Percentiles rank a stretch among this genome's conserved stretches.
Evolutionary conservation across 2,797 vertebrate species (phyloP).

Genomic region (Lates japonicus): DNA sequence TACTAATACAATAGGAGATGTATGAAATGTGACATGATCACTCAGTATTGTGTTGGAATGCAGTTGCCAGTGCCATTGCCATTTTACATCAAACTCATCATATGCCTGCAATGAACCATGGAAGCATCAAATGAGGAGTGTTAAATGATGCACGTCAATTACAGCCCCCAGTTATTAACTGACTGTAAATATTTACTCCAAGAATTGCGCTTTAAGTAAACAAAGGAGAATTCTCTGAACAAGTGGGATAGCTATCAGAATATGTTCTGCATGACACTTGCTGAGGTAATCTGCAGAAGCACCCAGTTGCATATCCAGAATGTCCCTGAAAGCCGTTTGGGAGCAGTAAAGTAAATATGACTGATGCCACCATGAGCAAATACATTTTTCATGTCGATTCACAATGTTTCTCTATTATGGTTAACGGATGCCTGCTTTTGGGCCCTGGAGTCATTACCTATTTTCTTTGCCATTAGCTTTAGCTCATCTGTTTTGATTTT

Average conservation of each 20-base stretch:
- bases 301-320: slow-evolving; percentile 42
- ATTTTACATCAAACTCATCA: slow-evolving; percentile 69
- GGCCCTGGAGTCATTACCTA: slow-evolving; percentile 39
- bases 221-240: slow-evolving; percentile 48
- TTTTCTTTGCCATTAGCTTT: slow-evolving; percentile 54
- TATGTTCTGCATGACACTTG: slow-evolving; percentile 36
- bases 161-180: slow-evolving; percentile 71
- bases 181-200: slow-evolving; percentile 69
- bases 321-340: slow-evolving; percentile 27
- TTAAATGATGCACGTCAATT: slow-evolving; percentile 76
- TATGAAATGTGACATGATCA: slow-evolving; percentile 40
- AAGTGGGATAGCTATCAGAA: slow-evolving; percentile 31
- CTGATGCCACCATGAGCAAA: slow-evolving; percentile 36
- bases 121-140: slow-evolving; percentile 69
- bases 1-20: slow-evolving; percentile 5
- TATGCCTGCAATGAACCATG: slow-evolving; percentile 66
- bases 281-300: slow-evolving; percentile 47
- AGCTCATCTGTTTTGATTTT: slow-evolving; percentile 29
- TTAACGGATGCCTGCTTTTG: slow-evolving; percentile 39
- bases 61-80: slow-evolving; percentile 46
- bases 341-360: slow-evolving; percentile 59
- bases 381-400: slow-evolving; percentile 56
- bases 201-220: slow-evolving; percentile 63
- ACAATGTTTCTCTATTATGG: slow-evolving; percentile 32
- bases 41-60: slow-evolving; percentile 32